Evolutionary conservation across 2,797 vertebrate species (phyloP).

Genomic region (Argyrosomus regius): DNA sequence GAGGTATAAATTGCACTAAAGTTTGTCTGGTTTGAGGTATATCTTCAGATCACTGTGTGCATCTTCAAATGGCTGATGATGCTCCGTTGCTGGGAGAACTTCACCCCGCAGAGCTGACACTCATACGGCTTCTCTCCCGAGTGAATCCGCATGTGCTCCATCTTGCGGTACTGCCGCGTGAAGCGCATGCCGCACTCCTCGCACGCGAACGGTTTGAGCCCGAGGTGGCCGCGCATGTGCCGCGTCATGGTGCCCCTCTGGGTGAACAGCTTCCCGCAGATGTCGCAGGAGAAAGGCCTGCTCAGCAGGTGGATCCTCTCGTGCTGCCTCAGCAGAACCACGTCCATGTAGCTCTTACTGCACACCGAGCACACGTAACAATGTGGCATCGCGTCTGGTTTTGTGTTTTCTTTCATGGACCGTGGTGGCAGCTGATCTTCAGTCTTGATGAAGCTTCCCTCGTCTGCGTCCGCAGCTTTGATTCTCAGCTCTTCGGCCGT

Average conservation of each 20-base stretch:
- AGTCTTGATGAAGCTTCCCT: too few species aligned
- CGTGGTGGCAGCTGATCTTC: too few species aligned
- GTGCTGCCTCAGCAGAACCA: conserved; percentile 90
- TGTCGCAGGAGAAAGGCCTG: conserved; percentile 92
- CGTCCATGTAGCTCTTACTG: conserved; percentile 93
- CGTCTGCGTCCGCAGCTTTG: too few species aligned
- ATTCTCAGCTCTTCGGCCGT: conserved; percentile 75
- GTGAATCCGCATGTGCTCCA: conserved; percentile 95
- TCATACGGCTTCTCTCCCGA: conserved; percentile 94
- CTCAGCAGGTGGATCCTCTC: conserved; percentile 94
- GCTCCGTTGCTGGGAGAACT: conserved; percentile 95
- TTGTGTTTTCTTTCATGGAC: background rate
- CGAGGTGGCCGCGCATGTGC: conserved; percentile 95
- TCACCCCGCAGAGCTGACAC: conserved; percentile 92
- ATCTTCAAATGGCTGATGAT: conserved; percentile 95
- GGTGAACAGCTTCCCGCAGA: conserved; percentile 95
- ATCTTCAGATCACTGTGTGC: conserved; percentile 88
- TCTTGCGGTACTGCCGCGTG: conserved; percentile 94
- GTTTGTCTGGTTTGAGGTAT: too few species aligned
- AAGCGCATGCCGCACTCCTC: conserved; percentile 97
- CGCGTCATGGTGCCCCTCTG: conserved; percentile 95
- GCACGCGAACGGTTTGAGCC: conserved; percentile 93
- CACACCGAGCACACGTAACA: conserved; percentile 90
- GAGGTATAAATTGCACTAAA: background rate
- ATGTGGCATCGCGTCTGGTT: background rate